These are phyloP conservation scores for Chondrilla cf. caribensis DNA, from an alignment of 37 sponge, comb jelly and placozoan genomes.

Conservation along the genomic window DNA sequence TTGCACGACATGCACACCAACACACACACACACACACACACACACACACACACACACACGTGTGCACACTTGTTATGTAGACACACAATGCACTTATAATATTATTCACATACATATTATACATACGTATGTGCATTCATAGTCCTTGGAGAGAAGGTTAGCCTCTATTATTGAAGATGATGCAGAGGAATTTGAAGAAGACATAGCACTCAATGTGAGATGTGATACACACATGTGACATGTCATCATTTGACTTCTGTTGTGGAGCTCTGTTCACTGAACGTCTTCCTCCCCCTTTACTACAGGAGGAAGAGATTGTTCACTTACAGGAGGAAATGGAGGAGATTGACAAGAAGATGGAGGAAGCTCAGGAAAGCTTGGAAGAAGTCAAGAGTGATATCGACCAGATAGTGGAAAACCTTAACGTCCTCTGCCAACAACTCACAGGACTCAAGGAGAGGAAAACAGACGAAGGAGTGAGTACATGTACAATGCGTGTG, in stretches of 20 bases:
- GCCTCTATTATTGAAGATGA: no score
- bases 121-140: background rate
- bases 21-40: constrained; percentile 7
- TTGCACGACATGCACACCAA: background rate
- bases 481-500: no score
- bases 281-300: background rate
- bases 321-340: constrained; percentile 41
- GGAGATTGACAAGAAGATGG: constrained; percentile 35
- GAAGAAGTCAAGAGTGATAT: constrained; percentile 31
- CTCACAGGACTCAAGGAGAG: no score
- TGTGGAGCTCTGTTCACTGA: background rate
- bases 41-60: constrained; percentile 19
- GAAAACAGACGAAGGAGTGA: no score
- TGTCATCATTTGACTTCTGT: background rate
- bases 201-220: no score
- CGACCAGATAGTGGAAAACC: no score
- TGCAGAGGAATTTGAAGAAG: no score
- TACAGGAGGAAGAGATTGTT: constrained; percentile 34
- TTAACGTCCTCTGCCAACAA: no score
- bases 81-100: no score
- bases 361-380: constrained; percentile 37
- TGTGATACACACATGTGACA: background rate
- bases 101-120: background rate
- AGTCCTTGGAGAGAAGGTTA: no score
- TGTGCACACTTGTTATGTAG: background rate